Base-by-base conservation (phyloP, 2,113 vertebrate genomes). In the Larimichthys crocea region DNA sequence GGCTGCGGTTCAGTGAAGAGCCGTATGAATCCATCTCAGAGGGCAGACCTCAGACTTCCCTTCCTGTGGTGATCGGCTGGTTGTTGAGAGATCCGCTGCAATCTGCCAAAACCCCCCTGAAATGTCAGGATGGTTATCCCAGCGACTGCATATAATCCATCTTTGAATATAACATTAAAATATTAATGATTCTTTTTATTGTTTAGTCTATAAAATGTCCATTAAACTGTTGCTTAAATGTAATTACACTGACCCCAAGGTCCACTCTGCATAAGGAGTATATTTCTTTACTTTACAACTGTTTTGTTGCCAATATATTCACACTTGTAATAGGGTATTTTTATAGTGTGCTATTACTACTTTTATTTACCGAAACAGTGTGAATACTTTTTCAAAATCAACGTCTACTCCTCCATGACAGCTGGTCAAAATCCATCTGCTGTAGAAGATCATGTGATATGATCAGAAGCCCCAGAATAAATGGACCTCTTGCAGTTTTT, bases 1-100 rank as follows among this genome's bases (percentile, higher is more conserved):
- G 94, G 74, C 90, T 93, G 88, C 83, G 92, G 85, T 84, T 90
- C 19, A 93, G 85, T 1, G 79, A 83, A 2, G 78, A 46, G 12
- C 85, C 89, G 22, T 90, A 76, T 2, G 86, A 79, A 19, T 93
- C 91, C 93, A 94, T 94, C 10, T 50, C 64, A 15, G 52, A 73
- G 65, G 12, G 11, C 48, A 0, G 10, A 74, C 42, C 35, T 91
- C 76, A 85, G 57, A 69, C 29, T 49, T 52, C 6, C 15, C 55
- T 66, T 61, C 16, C 40, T 61, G 68, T 10, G 24, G 50, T 35
- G 70, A 67, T 61, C 29, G 5, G 31, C 62, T 62, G 66, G 19
- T 79, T 56, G 70, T 53, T 16, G 35, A 56, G 29, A 69, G 62
- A 65, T 59, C 78, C 0, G 17, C 62, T 74, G 31, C 11, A 9